Percentiles rank a stretch among this genome's conserved stretches.
Conservation (phyloP, 1,140 invertebrate genomes). For the Acromyrmex charruanus region DNA sequence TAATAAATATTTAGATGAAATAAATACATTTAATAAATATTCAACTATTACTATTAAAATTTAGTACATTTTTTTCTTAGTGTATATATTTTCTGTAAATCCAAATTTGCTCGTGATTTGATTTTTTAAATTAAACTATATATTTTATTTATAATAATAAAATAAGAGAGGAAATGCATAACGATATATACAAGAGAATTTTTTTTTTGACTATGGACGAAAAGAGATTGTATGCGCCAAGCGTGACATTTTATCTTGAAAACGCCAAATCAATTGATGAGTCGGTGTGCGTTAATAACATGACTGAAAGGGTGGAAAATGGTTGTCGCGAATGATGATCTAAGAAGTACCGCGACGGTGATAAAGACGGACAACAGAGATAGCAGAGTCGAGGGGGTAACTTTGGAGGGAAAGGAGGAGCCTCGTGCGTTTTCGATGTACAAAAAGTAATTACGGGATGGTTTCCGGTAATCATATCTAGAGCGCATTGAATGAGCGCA, state of each 20-base stretch:
- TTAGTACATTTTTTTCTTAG: no score
- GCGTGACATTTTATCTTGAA: constrained; percentile 57
- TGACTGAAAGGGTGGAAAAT: constrained; percentile 45
- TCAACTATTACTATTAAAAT: no score
- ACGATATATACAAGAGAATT: background rate
- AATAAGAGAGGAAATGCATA: background rate
- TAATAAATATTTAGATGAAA: no score
- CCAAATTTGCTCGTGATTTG: background rate
- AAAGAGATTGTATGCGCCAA: background rate
- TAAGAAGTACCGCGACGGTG: constrained; percentile 23
- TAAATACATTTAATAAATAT: no score
- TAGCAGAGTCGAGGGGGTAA: constrained; percentile 2
- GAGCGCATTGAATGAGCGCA: constrained; percentile 85
- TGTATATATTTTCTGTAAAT: background rate
- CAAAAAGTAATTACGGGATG: constrained; percentile 86
- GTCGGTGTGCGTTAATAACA: constrained; percentile 65
- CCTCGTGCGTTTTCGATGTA: constrained; percentile 80
- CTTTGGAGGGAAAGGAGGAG: constrained; percentile 67
- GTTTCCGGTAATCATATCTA: constrained; percentile 87
- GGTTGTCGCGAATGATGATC: constrained; percentile 15
- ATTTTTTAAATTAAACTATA: background rate
- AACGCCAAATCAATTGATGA: constrained; percentile 36
- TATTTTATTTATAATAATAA: background rate
- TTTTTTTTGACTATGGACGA: background rate
- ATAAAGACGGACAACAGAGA: background rate